A percentile compares a stretch with the other conserved stretches of the same genome.
Evolutionary conservation across 2,797 vertebrate species (phyloP).

Genomic region (Forpus xanthops): DNA sequence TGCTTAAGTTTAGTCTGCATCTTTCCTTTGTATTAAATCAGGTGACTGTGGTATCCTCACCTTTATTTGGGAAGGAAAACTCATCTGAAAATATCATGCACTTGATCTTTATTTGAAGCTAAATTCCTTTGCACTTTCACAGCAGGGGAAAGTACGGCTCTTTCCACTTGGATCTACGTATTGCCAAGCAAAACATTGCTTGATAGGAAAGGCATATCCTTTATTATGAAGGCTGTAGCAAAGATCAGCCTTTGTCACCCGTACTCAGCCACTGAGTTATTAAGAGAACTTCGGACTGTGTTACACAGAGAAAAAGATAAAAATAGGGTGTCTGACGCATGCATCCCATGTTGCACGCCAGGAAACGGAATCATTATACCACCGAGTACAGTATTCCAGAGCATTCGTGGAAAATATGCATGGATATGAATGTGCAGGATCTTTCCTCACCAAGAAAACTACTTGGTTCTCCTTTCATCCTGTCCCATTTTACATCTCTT

Average conservation of each 20-base stretch:
- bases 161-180: background rate
- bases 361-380: conserved; percentile 30
- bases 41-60: background rate
- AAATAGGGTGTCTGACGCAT: conserved; percentile 68
- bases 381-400: conserved; percentile 17
- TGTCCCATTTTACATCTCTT: background rate
- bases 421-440: background rate
- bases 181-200: background rate
- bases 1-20: background rate
- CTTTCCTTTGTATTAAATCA: background rate
- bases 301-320: conserved; percentile 66
- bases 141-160: background rate
- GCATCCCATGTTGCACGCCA: conserved; percentile 27
- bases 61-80: background rate
- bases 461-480: background rate
- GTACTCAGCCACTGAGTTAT: background rate
- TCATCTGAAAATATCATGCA: background rate
- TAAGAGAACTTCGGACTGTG: conserved; percentile 36
- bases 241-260: conserved; percentile 24
- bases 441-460: conserved; percentile 35
- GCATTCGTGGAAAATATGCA: conserved; percentile 63
- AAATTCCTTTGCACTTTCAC: background rate
- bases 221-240: background rate
- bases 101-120: background rate
- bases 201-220: background rate